These are phyloP conservation scores for Heliangelus exortis DNA, from an alignment of 2,797 vertebrate species.

Conservation along the genomic window DNA sequence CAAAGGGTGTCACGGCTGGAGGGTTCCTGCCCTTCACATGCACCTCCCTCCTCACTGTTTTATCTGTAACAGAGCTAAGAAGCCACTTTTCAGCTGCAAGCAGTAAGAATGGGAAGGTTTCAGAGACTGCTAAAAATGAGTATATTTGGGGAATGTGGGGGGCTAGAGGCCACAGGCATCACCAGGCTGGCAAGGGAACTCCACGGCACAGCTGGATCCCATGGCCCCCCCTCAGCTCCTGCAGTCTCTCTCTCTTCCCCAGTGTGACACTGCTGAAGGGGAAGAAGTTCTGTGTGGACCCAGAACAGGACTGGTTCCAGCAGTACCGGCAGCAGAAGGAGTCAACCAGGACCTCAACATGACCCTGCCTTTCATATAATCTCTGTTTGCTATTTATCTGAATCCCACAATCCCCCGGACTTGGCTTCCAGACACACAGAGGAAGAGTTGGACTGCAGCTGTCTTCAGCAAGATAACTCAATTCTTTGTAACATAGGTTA, in stretches of 20 bases:
- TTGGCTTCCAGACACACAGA: not conserved
- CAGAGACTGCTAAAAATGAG: not conserved
- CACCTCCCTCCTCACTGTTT: not conserved
- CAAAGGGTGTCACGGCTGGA: rapidly evolving
- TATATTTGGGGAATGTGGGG: rapidly evolving
- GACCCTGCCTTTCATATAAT: not conserved
- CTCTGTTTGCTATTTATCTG: not conserved
- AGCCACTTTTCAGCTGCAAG: not conserved
- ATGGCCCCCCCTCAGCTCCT: not conserved
- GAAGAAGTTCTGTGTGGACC: not conserved
- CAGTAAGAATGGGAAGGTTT: not conserved
- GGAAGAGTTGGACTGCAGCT: too few species aligned
- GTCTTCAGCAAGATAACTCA: too few species aligned
- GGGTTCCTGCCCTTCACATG: not conserved
- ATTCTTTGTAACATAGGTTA: too few species aligned
- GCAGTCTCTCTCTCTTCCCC: rapidly evolving
- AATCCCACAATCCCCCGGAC: rapidly evolving
- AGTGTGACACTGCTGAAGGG: rapidly evolving
- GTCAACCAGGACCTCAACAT: rapidly evolving
- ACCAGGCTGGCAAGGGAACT: not conserved
- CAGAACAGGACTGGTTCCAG: rapidly evolving
- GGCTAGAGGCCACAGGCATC: not conserved
- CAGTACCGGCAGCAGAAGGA: not conserved
- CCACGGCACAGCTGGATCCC: rapidly evolving
- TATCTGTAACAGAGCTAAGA: not conserved